These are phyloP conservation scores for Bubo blakistoni DNA, from an alignment of 2,113 vertebrate genomes.

Conservation along the genomic window DNA sequence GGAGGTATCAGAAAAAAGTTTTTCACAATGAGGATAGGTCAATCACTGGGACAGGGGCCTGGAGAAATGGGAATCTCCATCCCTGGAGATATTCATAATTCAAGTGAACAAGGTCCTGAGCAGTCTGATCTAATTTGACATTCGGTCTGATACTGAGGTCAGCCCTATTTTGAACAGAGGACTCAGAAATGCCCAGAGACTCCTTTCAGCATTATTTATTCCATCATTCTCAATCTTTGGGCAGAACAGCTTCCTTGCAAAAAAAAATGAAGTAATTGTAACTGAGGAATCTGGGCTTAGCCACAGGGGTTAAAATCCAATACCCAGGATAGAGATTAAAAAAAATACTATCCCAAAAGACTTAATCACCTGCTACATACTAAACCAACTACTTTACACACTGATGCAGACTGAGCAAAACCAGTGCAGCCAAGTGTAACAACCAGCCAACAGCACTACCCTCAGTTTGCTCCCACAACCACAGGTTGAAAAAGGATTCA, in stretches of 20 bases:
- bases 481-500: background rate
- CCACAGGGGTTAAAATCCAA: background rate
- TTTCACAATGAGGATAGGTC: background rate
- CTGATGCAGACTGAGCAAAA: background rate
- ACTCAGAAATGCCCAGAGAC: background rate
- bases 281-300: background rate
- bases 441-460: background rate
- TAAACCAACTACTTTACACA: background rate
- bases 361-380: background rate
- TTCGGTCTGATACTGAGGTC: background rate
- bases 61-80: background rate
- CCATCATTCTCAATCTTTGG: background rate
- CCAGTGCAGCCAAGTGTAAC: background rate
- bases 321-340: background rate
- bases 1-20: background rate
- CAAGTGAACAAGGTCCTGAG: background rate
- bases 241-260: background rate
- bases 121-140: background rate
- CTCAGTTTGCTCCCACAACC: background rate
- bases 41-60: background rate
- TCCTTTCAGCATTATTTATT: background rate
- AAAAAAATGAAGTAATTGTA: background rate
- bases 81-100: background rate
- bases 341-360: background rate
- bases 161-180: background rate